Evolutionary conservation across 2,113 vertebrate genomes (phyloP).

Genomic region (Rhodinocichla rosea): DNA sequence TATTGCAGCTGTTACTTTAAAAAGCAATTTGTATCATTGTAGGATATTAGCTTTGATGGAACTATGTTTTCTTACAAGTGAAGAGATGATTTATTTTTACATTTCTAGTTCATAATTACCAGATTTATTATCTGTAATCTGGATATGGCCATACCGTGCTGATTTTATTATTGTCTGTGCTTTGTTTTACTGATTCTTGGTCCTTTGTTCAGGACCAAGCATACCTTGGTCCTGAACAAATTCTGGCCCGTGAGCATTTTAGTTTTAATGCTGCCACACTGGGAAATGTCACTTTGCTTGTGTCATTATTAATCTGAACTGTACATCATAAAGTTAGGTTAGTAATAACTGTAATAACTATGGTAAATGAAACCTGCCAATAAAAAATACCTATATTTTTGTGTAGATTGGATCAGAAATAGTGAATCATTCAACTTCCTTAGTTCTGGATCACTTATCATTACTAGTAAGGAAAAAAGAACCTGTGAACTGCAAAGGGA

Average conservation of each 20-base stretch:
- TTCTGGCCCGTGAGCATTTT: background rate
- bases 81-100: background rate
- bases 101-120: background rate
- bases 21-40: background rate
- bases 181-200: background rate
- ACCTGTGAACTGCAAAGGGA: background rate
- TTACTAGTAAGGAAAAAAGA: background rate
- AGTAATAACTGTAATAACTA: background rate
- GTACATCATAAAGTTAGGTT: background rate
- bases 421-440: background rate
- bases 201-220: background rate
- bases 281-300: background rate
- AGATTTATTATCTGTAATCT: background rate
- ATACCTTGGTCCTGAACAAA: background rate
- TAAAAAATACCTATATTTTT: background rate
- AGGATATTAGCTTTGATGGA: background rate
- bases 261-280: background rate
- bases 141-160: rapidly evolving
- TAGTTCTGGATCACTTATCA: background rate
- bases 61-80: background rate
- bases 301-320: background rate
- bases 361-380: background rate
- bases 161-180: background rate
- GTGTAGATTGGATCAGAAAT: background rate
- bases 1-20: background rate